Evolutionary conservation across 2,113 vertebrate species (phyloP).

Genomic region (Nothobranchius kuhntae): DNA sequence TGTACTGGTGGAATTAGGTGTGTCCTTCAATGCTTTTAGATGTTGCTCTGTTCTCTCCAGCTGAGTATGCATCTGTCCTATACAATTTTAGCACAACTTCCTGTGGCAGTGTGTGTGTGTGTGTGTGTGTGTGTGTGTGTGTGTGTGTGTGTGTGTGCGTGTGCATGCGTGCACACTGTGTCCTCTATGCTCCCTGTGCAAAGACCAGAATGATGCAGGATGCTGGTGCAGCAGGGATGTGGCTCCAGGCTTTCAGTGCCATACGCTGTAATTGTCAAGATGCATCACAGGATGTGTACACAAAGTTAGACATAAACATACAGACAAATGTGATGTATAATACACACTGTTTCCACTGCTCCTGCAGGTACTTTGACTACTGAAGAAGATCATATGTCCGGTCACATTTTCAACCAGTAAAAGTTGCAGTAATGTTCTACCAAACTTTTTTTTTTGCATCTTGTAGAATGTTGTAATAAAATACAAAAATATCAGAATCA

Average conservation of each 20-base stretch:
- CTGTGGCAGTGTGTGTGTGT: slow-evolving; percentile 55
- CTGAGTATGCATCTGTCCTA: slow-evolving; percentile 68
- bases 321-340: slow-evolving; percentile 11
- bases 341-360: slow-evolving; percentile 11
- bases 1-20: slow-evolving; percentile 28
- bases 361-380: slow-evolving; percentile 12
- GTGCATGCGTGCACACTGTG: slow-evolving; percentile 20
- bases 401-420: slow-evolving; percentile 12
- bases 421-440: background rate
- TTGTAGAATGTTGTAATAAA: too few species aligned
- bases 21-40: slow-evolving; percentile 64
- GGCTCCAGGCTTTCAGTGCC: slow-evolving; percentile 74
- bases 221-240: slow-evolving; percentile 59
- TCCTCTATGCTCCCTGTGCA: slow-evolving; percentile 57
- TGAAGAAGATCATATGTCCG: slow-evolving; percentile 9
- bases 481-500: too few species aligned
- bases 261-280: slow-evolving; percentile 73
- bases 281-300: slow-evolving; percentile 28
- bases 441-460: background rate
- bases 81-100: slow-evolving; percentile 63
- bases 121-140: slow-evolving; percentile 12
- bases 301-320: slow-evolving; percentile 36
- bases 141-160: slow-evolving; percentile 44
- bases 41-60: slow-evolving; percentile 43
- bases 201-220: slow-evolving; percentile 58